Conservation (phyloP, 1,140 invertebrate genomes). For the Tetraneura akinire region DNA sequence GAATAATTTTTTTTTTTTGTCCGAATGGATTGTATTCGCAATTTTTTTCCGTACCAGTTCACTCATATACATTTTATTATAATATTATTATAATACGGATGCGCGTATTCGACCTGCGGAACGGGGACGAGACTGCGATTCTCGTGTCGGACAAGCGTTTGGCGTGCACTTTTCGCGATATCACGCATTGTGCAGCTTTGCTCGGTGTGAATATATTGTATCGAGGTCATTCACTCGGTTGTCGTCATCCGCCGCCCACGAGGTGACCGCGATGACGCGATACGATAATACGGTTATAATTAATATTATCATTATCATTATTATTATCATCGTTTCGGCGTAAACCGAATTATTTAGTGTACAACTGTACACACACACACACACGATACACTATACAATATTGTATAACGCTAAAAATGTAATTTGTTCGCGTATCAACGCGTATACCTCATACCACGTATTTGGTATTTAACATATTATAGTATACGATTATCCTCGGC, state of each 20-base stretch:
- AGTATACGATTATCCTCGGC: too few species aligned
- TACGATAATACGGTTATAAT: too few species aligned
- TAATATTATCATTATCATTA: too few species aligned
- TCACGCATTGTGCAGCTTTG: not conserved
- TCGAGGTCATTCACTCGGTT: not conserved
- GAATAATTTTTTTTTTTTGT: not conserved
- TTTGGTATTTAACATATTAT: too few species aligned
- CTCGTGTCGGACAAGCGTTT: not conserved
- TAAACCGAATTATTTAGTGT: too few species aligned
- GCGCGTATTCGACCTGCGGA: not conserved
- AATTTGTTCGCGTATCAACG: too few species aligned
- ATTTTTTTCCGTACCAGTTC: not conserved
- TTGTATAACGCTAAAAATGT: too few species aligned
- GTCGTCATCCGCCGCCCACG: not conserved
- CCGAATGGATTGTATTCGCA: not conserved
- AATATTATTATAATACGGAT: too few species aligned
- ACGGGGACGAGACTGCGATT: not conserved
- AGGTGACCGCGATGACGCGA: not conserved
- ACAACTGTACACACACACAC: too few species aligned
- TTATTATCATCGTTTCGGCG: not conserved
- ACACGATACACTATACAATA: too few species aligned
- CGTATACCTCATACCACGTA: too few species aligned
- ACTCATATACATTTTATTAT: not conserved
- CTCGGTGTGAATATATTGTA: not conserved
- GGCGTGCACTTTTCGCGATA: not conserved